phyloP scores from a whole-genome alignment of 2,113 vertebrate genomes.

The Cacatua alba region DNA sequence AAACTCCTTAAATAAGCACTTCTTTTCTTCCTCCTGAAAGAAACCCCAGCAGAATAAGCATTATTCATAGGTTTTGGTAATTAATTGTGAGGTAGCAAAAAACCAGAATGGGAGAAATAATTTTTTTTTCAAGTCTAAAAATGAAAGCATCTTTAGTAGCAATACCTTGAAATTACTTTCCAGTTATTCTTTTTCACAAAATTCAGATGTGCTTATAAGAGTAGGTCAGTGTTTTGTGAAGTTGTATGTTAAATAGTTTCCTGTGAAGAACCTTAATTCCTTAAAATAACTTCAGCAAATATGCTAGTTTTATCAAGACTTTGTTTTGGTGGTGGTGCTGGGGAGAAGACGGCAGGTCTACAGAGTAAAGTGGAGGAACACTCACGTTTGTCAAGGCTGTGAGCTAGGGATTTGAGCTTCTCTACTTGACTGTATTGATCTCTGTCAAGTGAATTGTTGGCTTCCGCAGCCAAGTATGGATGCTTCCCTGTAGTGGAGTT shows the following conservation, averaged over 20 bases:
- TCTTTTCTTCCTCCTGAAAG: background rate
- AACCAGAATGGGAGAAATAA: accelerated
- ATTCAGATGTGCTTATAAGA: background rate
- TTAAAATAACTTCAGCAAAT: background rate
- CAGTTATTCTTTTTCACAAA: background rate
- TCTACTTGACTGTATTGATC: background rate
- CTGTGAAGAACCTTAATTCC: background rate
- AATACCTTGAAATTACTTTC: background rate
- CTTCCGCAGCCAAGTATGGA: background rate
- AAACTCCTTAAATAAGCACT: background rate
- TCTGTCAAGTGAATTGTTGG: background rate
- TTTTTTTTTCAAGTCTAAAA: background rate
- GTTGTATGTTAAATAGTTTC: background rate
- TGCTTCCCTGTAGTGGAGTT: background rate
- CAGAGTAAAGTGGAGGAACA: background rate
- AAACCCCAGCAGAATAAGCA: background rate
- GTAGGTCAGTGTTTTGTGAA: background rate
- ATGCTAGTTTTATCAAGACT: background rate
- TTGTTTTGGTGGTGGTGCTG: background rate
- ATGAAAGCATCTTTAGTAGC: background rate
- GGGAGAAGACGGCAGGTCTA: background rate
- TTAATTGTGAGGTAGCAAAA: background rate
- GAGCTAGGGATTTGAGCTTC: background rate
- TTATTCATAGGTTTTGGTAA: background rate
- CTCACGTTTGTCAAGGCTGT: background rate